Percentiles rank a stretch among this genome's conserved stretches.
Evolutionary conservation across 1,140 invertebrate genomes (phyloP).

Genomic region (Drosophila serrata): DNA sequence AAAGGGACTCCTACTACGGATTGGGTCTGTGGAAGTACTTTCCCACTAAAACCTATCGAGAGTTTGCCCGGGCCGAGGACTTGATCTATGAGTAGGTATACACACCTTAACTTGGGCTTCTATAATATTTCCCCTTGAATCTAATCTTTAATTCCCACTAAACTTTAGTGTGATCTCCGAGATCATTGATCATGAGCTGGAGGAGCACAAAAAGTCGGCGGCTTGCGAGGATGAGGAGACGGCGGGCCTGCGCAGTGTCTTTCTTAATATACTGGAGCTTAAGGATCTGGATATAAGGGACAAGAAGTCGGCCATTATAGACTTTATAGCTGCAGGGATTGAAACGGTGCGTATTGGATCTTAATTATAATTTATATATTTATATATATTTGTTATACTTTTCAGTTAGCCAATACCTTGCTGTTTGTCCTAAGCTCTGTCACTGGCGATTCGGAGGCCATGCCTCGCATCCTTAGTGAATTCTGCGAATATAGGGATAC

Average conservation of each 20-base stretch:
- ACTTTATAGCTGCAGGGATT: slow-evolving; percentile 94
- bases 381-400: neutral
- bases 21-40: slow-evolving; percentile 93
- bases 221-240: slow-evolving; percentile 86
- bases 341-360: slow-evolving; percentile 88
- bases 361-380: neutral
- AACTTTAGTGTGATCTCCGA: slow-evolving; percentile 90
- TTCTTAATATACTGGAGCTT: slow-evolving; percentile 90
- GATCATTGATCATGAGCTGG: slow-evolving; percentile 88
- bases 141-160: slow-evolving; percentile 17
- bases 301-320: slow-evolving; percentile 93
- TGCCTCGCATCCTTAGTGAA: slow-evolving; percentile 92
- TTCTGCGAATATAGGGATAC: slow-evolving; percentile 87
- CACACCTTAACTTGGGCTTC: slow-evolving; percentile 14
- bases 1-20: slow-evolving; percentile 92
- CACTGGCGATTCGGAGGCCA: slow-evolving; percentile 89
- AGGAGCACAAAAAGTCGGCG: slow-evolving; percentile 72
- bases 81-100: slow-evolving; percentile 89
- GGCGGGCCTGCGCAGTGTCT: slow-evolving; percentile 88
- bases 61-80: slow-evolving; percentile 91
- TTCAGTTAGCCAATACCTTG: slow-evolving; percentile 92
- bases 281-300: slow-evolving; percentile 91
- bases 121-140: slow-evolving; percentile 1
- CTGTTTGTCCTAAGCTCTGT: slow-evolving; percentile 92
- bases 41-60: slow-evolving; percentile 90